Base-by-base conservation (phyloP, 2,113 vertebrate genomes). In the Pipa parva region DNA sequence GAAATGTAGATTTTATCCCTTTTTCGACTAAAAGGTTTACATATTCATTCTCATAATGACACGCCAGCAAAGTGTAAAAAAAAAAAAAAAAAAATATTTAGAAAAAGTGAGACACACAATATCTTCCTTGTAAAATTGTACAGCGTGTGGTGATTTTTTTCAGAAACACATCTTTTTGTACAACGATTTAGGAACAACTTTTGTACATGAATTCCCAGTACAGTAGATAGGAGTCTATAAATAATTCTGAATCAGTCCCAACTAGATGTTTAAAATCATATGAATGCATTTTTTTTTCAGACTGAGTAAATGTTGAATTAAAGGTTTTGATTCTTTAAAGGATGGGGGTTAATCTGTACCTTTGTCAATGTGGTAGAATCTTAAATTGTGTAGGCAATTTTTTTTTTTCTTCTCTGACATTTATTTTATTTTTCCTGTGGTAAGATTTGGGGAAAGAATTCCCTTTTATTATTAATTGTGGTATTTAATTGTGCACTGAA, bases 61-160 rank as follows among this genome's bases (percentile, higher is more conserved):
- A 89, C 81, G 89, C 87, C 87, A 90, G 86, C 85, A 87, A 86
- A 85, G 87, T 88, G 80, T 88, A 89, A 80, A 84, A 87, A 24
- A 82, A 76, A 79, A 82, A 86, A 84, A 90, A 85, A 88, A 55
- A 80, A 83, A 85, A 1, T 82, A 77, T 79, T 83, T 85, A 84
- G 89, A 85, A 87, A 82, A 86, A 84, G 90, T 84, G 87, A 84
- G 83, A 82, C 82, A 84, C 84, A 82, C 83, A 74, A 85, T 88
- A 78, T 87, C 85, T 88, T 89, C 89, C 87, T 87, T 96, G 91
- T 97, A 94, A 93, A 97, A 89, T 95, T 99, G 95, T 97, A 97
- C 90, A 97, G 89, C 86, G 84, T 69, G 79, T 87, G 87, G 81
- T 83, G 83, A 85, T 83, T 90, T 91, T 85, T 89, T 90, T 88